Percentiles rank a stretch among this genome's conserved stretches.
Evolutionary conservation across 1,140 invertebrate genomes (phyloP).

Genomic region (Tetragnatha versicolor): DNA sequence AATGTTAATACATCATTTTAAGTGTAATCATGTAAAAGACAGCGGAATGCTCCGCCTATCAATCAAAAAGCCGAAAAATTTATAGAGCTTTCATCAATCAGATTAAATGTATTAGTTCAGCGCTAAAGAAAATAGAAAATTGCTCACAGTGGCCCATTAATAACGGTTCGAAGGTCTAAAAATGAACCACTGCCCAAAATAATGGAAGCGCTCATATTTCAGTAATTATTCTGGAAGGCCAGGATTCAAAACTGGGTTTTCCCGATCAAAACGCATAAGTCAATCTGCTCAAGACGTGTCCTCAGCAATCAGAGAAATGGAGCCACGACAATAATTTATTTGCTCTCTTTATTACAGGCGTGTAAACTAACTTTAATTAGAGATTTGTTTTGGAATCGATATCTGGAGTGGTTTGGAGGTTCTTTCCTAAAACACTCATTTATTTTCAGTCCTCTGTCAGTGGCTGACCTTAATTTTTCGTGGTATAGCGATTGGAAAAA

Average conservation of each 20-base stretch:
- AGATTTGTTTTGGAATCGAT: too few relatives aligned
- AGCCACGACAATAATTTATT: too few relatives aligned
- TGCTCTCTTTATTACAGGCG: too few relatives aligned
- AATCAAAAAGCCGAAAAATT: slow-evolving; percentile 26
- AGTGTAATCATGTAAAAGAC: slow-evolving; percentile 28
- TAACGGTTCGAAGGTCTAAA: slow-evolving; percentile 37
- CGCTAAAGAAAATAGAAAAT: slow-evolving; percentile 10
- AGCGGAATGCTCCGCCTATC: not conserved
- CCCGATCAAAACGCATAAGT: not conserved
- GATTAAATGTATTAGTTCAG: slow-evolving; percentile 10
- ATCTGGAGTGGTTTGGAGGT: too few relatives aligned
- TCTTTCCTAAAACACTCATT: too few relatives aligned
- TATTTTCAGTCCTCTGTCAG: too few relatives aligned
- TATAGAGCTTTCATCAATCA: slow-evolving; percentile 46
- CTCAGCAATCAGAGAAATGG: too few relatives aligned
- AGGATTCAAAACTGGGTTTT: slow-evolving; percentile 15
- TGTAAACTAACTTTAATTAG: too few relatives aligned
- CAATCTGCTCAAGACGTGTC: too few relatives aligned
- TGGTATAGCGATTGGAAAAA: too few relatives aligned
- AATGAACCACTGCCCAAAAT: slow-evolving; percentile 36
- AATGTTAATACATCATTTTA: slow-evolving; percentile 39
- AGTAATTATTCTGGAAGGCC: slow-evolving; percentile 34
- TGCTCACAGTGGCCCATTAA: slow-evolving; percentile 31
- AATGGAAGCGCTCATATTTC: slow-evolving; percentile 11
- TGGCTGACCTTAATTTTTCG: too few relatives aligned